phyloP scores from a whole-genome alignment of 2,797 vertebrate species.

The Neomorphus geoffroyi region DNA sequence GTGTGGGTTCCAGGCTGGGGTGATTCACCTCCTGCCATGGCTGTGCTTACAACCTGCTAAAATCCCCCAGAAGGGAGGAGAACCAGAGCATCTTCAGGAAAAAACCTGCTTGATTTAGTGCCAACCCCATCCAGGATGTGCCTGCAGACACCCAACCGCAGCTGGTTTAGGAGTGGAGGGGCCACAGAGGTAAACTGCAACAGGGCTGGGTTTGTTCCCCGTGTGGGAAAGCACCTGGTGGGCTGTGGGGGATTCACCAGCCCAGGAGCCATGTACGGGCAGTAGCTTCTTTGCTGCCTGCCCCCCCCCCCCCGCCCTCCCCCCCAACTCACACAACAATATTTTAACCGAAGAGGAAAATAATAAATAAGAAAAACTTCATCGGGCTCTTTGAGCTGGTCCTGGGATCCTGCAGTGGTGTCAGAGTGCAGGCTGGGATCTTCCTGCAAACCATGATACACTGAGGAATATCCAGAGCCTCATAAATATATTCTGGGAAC shows the following conservation, averaged over 20 bases:
- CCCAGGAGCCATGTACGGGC: background rate
- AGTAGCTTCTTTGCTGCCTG: background rate
- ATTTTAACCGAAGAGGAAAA: background rate
- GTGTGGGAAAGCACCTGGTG: background rate
- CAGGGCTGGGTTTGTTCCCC: background rate
- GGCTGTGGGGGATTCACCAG: background rate
- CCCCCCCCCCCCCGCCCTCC: background rate
- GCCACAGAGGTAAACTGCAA: background rate
- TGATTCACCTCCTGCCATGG: conserved; percentile 1
- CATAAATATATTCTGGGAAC: background rate
- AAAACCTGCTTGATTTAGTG: background rate
- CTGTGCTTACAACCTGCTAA: background rate
- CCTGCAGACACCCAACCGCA: background rate
- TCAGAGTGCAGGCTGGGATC: background rate
- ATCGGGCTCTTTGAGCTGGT: background rate
- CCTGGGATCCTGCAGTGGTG: background rate
- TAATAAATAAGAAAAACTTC: background rate
- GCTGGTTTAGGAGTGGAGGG: background rate
- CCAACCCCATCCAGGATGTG: background rate
- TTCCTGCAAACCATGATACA: background rate
- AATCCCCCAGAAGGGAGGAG: background rate
- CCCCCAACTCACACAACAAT: rapidly evolving
- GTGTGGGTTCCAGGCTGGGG: background rate
- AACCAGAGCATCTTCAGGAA: background rate
- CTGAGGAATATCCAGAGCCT: background rate